A percentile compares a stretch with the other conserved stretches of the same genome.
Conservation (phyloP, 2,888 invertebrate genomes). For the Dromius quadrimaculatus region DNA sequence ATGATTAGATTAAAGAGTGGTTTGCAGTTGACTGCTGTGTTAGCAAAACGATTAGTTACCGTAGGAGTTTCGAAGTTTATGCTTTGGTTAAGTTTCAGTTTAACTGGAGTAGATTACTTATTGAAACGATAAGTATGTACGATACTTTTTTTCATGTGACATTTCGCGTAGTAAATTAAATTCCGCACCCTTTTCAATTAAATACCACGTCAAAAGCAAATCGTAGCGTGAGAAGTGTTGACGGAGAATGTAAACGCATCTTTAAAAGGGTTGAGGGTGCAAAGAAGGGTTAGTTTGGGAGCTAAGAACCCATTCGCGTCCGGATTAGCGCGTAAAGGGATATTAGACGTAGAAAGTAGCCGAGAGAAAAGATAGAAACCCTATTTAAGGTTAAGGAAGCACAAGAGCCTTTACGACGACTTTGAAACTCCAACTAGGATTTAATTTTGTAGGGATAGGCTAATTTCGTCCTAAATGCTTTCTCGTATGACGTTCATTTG, state of each 20-base stretch:
- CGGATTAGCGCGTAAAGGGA: constrained; percentile 49
- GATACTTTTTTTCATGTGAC: too few species aligned
- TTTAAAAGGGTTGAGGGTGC: constrained; percentile 6
- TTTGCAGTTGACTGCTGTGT: constrained; percentile 9
- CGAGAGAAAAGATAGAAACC: constrained; percentile 30
- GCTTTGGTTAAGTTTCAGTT: constrained; percentile 26
- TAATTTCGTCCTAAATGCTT: constrained; percentile 29
- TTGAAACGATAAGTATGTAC: too few species aligned
- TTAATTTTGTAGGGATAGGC: constrained; percentile 9
- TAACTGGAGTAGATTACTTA: neutral
- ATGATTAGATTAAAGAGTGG: too few species aligned
- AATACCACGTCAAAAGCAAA: neutral
- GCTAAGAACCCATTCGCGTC: constrained; percentile 45
- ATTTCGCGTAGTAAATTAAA: too few species aligned
- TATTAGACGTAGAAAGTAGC: constrained; percentile 42
- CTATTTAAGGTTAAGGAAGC: constrained; percentile 27
- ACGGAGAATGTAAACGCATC: constrained; percentile 1
- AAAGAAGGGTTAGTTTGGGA: neutral
- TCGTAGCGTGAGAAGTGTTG: constrained; percentile 5
- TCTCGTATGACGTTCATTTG: constrained; percentile 27
- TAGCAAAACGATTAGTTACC: constrained; percentile 28
- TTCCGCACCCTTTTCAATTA: neutral
- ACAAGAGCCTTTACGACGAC: constrained; percentile 13
- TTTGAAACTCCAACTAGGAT: constrained; percentile 32
- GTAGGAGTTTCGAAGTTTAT: constrained; percentile 20